Conservation (phyloP, 2,113 vertebrate species). For the Bathybates hornii region DNA sequence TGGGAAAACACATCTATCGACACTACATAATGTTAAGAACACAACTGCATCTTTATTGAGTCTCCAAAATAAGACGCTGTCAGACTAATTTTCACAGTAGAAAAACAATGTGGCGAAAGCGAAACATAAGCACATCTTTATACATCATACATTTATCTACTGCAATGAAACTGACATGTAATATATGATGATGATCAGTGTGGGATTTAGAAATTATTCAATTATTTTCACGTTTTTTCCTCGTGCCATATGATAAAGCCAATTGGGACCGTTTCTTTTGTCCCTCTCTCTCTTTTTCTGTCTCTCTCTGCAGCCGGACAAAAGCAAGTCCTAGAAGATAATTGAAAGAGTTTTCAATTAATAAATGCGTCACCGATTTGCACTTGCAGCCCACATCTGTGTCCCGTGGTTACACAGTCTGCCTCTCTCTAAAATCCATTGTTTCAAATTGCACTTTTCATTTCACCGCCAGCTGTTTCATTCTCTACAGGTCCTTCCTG, state of each 20-base stretch:
- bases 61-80: background rate
- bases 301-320: background rate
- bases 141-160: background rate
- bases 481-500: background rate
- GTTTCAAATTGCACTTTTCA: slow-evolving; percentile 8
- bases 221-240: background rate
- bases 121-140: accelerated
- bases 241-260: background rate
- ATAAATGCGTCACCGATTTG: slow-evolving; percentile 3
- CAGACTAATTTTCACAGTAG: background rate
- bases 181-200: background rate
- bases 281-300: background rate
- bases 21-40: background rate
- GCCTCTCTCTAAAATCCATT: background rate
- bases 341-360: slow-evolving; percentile 56
- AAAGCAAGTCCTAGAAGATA: slow-evolving; percentile 2
- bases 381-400: background rate
- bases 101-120: background rate
- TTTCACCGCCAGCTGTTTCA: slow-evolving; percentile 32
- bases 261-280: background rate
- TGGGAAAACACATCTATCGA: background rate
- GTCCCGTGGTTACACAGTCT: background rate
- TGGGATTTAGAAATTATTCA: background rate
- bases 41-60: background rate
- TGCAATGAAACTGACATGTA: background rate